These are phyloP conservation scores for Drosophila pruinosa DNA, from an alignment of 1,140 invertebrate genomes.

Conservation along the genomic window DNA sequence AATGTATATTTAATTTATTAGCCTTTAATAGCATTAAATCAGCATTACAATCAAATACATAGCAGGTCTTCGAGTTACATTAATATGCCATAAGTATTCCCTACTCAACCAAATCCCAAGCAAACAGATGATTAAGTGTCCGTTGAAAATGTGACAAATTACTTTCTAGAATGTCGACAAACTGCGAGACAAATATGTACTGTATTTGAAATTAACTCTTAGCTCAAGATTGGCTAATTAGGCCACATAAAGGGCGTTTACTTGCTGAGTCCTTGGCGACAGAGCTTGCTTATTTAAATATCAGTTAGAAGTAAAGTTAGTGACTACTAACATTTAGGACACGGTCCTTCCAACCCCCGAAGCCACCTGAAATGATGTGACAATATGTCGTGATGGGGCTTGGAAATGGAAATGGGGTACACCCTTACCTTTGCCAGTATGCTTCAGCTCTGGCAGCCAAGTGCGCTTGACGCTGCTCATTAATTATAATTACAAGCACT, in stretches of 20 bases:
- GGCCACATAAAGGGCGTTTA: conserved; percentile 30
- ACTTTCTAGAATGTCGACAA: neutral
- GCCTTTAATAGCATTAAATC: conserved; percentile 42
- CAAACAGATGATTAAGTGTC: neutral
- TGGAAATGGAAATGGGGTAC: neutral
- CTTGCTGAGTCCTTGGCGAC: conserved; percentile 24
- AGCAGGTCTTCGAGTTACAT: neutral
- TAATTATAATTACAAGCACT: conserved; percentile 74
- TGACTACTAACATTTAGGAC: neutral
- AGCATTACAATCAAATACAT: conserved; percentile 33
- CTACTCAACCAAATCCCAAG: neutral
- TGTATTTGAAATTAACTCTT: neutral
- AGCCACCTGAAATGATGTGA: conserved; percentile 15
- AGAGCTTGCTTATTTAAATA: conserved; percentile 32
- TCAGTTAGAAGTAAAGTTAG: neutral
- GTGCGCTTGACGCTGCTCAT: conserved; percentile 55
- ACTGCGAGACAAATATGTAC: neutral
- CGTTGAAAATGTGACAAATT: neutral
- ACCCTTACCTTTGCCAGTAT: conserved; percentile 19
- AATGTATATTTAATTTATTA: conserved; percentile 60
- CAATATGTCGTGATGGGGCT: conserved; percentile 13
- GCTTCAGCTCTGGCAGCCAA: conserved; percentile 28
- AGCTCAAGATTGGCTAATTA: conserved; percentile 51
- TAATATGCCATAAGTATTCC: neutral
- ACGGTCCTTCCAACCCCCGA: neutral